Base-by-base conservation (phyloP, 1,140 invertebrate genomes). In the Drosophila lacertosa region DNA sequence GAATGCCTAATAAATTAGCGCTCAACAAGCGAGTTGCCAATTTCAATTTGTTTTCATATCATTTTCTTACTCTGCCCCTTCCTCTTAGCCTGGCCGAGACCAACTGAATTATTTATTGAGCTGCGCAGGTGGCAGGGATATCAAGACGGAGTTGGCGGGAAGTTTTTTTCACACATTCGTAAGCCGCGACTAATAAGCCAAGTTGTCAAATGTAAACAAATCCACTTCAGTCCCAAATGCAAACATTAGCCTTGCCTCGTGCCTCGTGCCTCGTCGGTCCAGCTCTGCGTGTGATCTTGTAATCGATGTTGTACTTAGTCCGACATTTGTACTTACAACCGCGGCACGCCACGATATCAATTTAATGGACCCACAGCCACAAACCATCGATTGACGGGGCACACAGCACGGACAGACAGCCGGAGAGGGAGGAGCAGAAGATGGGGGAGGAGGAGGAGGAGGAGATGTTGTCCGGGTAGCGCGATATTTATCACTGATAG, bases 41-140 rank as follows among this genome's bases (percentile, higher is more conserved):
- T 84, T 86, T 84, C 81, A 84, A 84, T 84, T 84, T 84, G 80
- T 84, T 84, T 84, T 84, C 73, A 73, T 84, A 84, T 84, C 81
- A 81, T 51, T 84, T 80, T 75, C n/a, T n/a, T n/a, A n/a, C n/a
- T 55, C 68, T 69, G 48, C 22, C 3, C 4, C 39, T 11, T 1
- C 32, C 20, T 20, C 40, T 44, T 18, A 4, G 10, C 13, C 5
- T 11, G 39, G n/a, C 24, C 13, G 64, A 20, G 16, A 32, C 39
- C 62, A 33, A 39, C 65, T 35, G 44, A 37, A 66, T 83, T 79
- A 83, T 83, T 84, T 84, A 84, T 83, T 84, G 74, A 54, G 76
- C 80, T 59, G 66, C 80, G 80, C 80, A 84, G 80, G 80, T 83
- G 80, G 78, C 73, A 74, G 37, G 22, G 29, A 22, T 24, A 4